Conservation (phyloP, 2,888 invertebrate genomes). For the Himalopsyche tibetana region DNA sequence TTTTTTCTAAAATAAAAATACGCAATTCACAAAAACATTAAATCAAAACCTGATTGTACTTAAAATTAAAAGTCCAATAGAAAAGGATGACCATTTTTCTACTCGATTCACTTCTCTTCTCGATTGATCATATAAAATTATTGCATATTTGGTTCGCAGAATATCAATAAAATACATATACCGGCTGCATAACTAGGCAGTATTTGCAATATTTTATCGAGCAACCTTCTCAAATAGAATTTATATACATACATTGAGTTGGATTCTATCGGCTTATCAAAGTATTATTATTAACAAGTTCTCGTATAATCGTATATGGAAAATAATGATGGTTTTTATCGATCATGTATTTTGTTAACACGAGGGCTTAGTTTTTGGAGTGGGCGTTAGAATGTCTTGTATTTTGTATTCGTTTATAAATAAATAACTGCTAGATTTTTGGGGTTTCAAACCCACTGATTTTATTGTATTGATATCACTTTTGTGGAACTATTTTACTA, state of each 20-base stretch:
- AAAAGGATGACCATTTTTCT: no score
- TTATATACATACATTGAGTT: not conserved
- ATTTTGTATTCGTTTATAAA: not conserved
- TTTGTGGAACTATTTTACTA: not conserved
- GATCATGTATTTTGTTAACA: constrained; percentile 8
- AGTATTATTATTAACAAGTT: not conserved
- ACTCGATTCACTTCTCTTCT: no score
- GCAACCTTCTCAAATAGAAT: not conserved
- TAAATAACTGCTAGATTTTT: constrained; percentile 21
- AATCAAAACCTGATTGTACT: no score
- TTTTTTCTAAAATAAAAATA: no score
- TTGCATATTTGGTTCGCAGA: not conserved
- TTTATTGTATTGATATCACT: not conserved
- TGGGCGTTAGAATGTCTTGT: constrained; percentile 27
- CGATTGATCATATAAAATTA: no score
- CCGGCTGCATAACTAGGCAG: no score
- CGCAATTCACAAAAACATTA: no score
- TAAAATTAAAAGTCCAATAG: no score
- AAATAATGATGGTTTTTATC: not conserved
- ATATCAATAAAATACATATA: not conserved
- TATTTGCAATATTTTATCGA: not conserved
- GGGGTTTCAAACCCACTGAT: constrained; percentile 3
- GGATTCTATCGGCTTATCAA: constrained; percentile 14
- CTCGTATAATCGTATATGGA: not conserved
- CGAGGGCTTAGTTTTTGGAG: not conserved